Base-by-base conservation (phyloP, 2,888 invertebrate species). In the Amphipoea oculea region DNA sequence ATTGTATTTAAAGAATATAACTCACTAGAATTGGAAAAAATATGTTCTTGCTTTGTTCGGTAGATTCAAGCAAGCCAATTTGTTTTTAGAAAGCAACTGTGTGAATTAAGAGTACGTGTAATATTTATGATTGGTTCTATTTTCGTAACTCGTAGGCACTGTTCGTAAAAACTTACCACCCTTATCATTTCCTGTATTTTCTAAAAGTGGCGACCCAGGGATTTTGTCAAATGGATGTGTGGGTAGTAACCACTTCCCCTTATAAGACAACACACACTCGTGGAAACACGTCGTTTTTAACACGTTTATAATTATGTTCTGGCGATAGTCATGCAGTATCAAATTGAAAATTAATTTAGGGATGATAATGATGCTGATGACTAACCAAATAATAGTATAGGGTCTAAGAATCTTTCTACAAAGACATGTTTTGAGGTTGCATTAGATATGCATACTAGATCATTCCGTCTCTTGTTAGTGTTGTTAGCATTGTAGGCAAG, bases 121-220 rank as follows among this genome's bases (percentile, higher is more conserved):
- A 36, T 57, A 66, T 66, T 45, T 14, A 66, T 48, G 78, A 57
- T 36, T 77, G 11, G n/a, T 66, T 78, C 42, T 76, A 57, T 57
- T 45, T 45, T 63, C 36, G n/a, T 45, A 65, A 42, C 42, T 42
- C 51, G 9, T 70, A 42, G 23, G 76, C 23, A 51, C 63, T 36
- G 11, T 20, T 74, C 7, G 11, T 57, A 12, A 62, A 23, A 76
- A n/a, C n/a, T n/a, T 48, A 60, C 48, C 20, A 11, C 40, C 48
- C 20, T 74, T 20, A 48, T 76, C 17, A 7, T 29, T 51, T 51
- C 17, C 23, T 67, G 23, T 71, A 17, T 42, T 69, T 74, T 57
- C 29, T 20, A 42, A 51, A 65, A 65, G 45, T 51, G 12, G 29
- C 42, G 23, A 51, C 42, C 42, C 51, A 12, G 29, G 20, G 29